Base-by-base conservation (phyloP, 1,140 invertebrate species). In the Drosophila sturtevanti region DNA sequence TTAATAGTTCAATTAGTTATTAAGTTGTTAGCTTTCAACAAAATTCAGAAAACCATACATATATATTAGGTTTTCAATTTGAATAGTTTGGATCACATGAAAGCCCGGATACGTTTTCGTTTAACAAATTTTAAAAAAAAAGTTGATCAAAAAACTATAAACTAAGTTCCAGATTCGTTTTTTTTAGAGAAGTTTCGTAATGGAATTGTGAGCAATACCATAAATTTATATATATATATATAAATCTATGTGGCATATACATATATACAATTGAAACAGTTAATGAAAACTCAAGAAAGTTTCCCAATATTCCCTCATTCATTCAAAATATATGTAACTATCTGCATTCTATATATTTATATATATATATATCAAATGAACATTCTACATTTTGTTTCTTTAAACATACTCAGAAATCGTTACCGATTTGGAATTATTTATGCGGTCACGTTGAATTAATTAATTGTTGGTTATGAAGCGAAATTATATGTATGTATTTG, bases 261-360 rank as follows among this genome's bases (percentile, higher is more conserved):
- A 64, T 48, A 52, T 72, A 64, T 34, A 51, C 18, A 72, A 41
- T 16, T 44, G 41, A 48, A 21, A 21, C 18, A 35, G 34, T 35
- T 35, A 35, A 35, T 35, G 34, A 35, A 31, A 31, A 35, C 16
- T 21, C 16, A 12, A 4, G 21, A 21, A 0, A 21, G 18, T 48
- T 48, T 21, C 41, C 12, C 18, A 9, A 48, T 14, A 48, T 21
- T 21, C 10, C n/a, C 16, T 11, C 16, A 35, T 12, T 44, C 14
- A 18, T 44, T 44, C 6, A 16, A 16, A 9, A 44, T 44, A 44
- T 41, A 41, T 24, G 4, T 24, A 24, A 31, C 7, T 4, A 31
- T 44, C 41, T 44, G 1, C 41, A 44, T 44, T 5, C 14, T 44
- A 16, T 44, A 44, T 44, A 44, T 9, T 21, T 18, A 48, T n/a